Evolutionary conservation across 2,888 invertebrate genomes (phyloP), one percentile per base, ranked within the genome.

Genomic region (Meganola albula): DNA sequence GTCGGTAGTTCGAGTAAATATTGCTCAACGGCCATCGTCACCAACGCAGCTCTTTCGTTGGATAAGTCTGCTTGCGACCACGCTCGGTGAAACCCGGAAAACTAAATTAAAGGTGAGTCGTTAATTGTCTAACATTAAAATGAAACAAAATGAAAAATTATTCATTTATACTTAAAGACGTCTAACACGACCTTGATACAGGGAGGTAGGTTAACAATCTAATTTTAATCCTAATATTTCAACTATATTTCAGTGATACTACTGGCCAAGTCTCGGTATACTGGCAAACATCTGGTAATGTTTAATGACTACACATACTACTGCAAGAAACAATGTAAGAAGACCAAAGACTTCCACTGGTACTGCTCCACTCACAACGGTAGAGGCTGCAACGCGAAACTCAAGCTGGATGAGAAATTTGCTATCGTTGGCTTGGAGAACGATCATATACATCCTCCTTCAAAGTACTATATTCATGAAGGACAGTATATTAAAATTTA

Each of bases 341-440:
- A 59, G 42, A 73, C 66, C 0, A 72, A 69, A 22, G 53, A 62
- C 35, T 74, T 69, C 33, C 66, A 71, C 32, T 83, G 83, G 83
- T 74, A 78, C 37, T 83, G 83, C 34, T 83, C 83, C 1, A 79
- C 82, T 0, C 77, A 83, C 41, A 78, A 78, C 52, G 74, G 70
- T 41, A 68, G 71, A 16, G 80, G 82, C 0, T 83, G 83, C 39
- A 76, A 76, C 20, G 82, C 79, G 0, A 74, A 72, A 26, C 52
- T 83, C 12, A 72, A 68, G 20, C 28, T 83, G 21, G 61, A 78
- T 26, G 69, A 72, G 25, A 72, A 74, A 24, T 74, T 68, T 22
- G 66, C 55, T 0, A 65, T 79, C 5, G 44, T 71, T 1, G 68
- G 64, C 2, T 39, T 62, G 0, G 66, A 68, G 25, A 70, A 69